Conservation (phyloP, 2,888 invertebrate species). For the Drosophila paranaensis region DNA sequence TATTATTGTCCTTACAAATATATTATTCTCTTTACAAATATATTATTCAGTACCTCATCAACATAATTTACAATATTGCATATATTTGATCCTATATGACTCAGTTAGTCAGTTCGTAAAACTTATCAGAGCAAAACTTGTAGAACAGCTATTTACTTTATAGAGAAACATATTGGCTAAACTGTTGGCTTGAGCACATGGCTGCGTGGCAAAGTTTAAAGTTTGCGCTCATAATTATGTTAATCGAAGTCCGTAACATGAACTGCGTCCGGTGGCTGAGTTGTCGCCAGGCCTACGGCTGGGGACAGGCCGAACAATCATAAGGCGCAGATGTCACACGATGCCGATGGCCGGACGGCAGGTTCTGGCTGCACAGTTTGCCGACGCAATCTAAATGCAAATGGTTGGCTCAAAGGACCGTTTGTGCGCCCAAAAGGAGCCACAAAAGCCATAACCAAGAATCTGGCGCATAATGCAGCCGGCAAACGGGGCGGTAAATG, state of each 20-base stretch:
- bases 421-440: conserved; percentile 59
- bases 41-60: too few relatives aligned
- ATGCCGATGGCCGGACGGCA: conserved; percentile 23
- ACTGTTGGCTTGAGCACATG: neutral
- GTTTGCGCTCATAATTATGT: conserved; percentile 69
- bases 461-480: conserved; percentile 68
- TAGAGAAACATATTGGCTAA: conserved; percentile 1
- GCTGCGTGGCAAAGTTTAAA: conserved; percentile 37
- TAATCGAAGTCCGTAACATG: conserved; percentile 62
- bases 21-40: too few relatives aligned
- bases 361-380: conserved; percentile 30
- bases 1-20: too few relatives aligned
- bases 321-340: conserved; percentile 69
- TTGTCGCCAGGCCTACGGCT: conserved; percentile 58
- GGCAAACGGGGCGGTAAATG: conserved; percentile 38
- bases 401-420: conserved; percentile 56
- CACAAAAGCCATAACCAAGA: conserved; percentile 75
- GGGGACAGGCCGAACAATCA: conserved; percentile 62
- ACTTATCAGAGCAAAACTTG: neutral
- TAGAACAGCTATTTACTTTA: neutral
- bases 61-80: too few relatives aligned
- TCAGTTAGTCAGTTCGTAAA: neutral
- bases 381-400: conserved; percentile 76
- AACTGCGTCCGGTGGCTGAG: conserved; percentile 40
- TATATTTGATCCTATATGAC: neutral